A percentile compares a stretch with the other conserved stretches of the same genome.
Conservation (phyloP, 2,888 invertebrate species). For the Mesopsocus fuscifrons region DNA sequence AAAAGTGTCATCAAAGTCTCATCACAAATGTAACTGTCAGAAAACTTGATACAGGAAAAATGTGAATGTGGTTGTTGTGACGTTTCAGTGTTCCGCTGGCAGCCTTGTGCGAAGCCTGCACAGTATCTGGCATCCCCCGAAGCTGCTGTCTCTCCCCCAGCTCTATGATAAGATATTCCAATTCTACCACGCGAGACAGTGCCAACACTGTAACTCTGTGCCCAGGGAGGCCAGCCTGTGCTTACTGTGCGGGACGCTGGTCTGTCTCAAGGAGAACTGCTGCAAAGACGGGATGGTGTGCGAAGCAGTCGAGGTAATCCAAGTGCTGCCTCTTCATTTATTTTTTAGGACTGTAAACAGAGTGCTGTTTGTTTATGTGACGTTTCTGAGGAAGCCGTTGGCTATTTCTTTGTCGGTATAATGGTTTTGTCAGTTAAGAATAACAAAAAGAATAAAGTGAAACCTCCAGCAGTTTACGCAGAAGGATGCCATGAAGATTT, state of each 20-base stretch:
- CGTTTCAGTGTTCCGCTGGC: conserved; percentile 34
- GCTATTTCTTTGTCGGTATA: neutral
- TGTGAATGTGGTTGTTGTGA: conserved; percentile 41
- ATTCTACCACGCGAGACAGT: conserved; percentile 81
- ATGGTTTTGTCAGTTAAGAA: too few relatives aligned
- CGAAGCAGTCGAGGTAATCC: conserved; percentile 68
- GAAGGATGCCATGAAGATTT: too few relatives aligned
- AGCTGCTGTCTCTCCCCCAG: conserved; percentile 64
- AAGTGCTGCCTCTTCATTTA: too few relatives aligned
- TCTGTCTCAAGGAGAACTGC: conserved; percentile 78
- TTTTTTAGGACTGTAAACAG: too few relatives aligned
- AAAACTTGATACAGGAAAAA: too few relatives aligned
- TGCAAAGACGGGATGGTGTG: conserved; percentile 66
- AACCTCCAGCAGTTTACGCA: too few relatives aligned
- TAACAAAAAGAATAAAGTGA: too few relatives aligned
- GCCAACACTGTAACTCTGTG: conserved; percentile 71
- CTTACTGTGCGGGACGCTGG: conserved; percentile 78
- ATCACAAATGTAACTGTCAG: too few relatives aligned
- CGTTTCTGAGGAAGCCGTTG: neutral
- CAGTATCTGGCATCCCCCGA: conserved; percentile 61
- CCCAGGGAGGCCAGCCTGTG: conserved; percentile 86
- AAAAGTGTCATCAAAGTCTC: too few relatives aligned
- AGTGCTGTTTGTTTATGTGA: too few relatives aligned
- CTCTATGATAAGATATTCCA: conserved; percentile 82
- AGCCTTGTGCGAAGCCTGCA: conserved; percentile 55